Percentiles rank a stretch among this genome's conserved stretches.
Evolutionary conservation across 2,113 vertebrate genomes (phyloP).

Genomic region (Apodemus speciosus): DNA sequence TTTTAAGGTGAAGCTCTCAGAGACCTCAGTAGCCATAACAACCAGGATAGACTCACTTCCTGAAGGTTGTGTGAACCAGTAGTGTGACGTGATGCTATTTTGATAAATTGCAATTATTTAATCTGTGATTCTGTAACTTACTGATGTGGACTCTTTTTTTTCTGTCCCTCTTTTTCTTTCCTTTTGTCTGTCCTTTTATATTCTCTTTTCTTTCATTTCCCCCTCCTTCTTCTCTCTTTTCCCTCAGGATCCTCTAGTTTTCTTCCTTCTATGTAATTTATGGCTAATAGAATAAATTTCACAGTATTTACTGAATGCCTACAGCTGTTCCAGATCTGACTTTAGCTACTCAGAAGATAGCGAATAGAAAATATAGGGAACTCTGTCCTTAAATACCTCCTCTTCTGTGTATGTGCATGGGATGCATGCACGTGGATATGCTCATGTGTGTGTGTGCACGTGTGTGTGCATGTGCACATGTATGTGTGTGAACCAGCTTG

Average conservation of each 20-base stretch:
- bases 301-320: neutral
- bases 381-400: neutral
- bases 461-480: neutral
- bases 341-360: neutral
- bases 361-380: neutral
- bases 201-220: no score
- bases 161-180: neutral
- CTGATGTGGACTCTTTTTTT: neutral
- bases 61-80: neutral
- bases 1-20: neutral
- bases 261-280: neutral
- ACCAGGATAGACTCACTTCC: neutral
- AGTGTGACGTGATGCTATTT: neutral
- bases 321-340: neutral
- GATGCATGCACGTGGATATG: neutral
- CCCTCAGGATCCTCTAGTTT: neutral
- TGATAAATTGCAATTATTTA: slow-evolving; percentile 2
- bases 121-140: neutral
- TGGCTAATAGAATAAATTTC: neutral
- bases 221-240: no score
- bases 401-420: neutral
- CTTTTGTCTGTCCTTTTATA: neutral
- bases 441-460: neutral
- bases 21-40: neutral
- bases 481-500: neutral